phyloP scores from a whole-genome alignment of 1,140 invertebrate species.

The Cryptotermes secundus region DNA sequence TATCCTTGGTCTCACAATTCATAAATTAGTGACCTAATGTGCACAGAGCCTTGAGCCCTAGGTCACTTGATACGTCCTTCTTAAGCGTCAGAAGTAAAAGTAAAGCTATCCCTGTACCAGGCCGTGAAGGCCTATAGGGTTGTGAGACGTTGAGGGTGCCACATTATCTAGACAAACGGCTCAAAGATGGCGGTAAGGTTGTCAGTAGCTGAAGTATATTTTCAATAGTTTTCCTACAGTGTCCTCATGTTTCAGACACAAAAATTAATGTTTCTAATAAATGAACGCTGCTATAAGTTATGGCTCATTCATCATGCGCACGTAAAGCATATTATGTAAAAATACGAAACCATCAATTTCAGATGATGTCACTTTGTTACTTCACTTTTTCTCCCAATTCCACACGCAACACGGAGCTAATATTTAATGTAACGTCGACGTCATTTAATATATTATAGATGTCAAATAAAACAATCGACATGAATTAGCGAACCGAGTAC shows the following conservation, averaged over 20 bases:
- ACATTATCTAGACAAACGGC: too few species aligned
- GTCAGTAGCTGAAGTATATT: too few species aligned
- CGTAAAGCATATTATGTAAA: neutral
- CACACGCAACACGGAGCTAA: neutral
- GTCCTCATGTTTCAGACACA: neutral
- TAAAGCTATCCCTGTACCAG: too few species aligned
- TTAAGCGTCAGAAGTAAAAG: too few species aligned
- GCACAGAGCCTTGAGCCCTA: too few species aligned
- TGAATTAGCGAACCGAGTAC: neutral
- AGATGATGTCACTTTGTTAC: neutral
- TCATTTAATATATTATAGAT: neutral
- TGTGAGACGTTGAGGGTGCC: too few species aligned
- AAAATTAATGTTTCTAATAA: neutral
- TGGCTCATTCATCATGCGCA: neutral
- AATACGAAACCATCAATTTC: slow-evolving; percentile 2
- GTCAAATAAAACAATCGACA: neutral
- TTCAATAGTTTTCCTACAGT: neutral
- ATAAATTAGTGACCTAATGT: too few species aligned
- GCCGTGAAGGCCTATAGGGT: too few species aligned
- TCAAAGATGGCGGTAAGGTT: too few species aligned
- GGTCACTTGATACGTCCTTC: too few species aligned
- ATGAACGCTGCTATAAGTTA: neutral
- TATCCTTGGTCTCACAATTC: too few species aligned
- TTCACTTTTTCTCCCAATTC: neutral
- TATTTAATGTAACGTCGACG: neutral